phyloP scores from a whole-genome alignment of 2,888 invertebrate genomes.

The Timandra comae region DNA sequence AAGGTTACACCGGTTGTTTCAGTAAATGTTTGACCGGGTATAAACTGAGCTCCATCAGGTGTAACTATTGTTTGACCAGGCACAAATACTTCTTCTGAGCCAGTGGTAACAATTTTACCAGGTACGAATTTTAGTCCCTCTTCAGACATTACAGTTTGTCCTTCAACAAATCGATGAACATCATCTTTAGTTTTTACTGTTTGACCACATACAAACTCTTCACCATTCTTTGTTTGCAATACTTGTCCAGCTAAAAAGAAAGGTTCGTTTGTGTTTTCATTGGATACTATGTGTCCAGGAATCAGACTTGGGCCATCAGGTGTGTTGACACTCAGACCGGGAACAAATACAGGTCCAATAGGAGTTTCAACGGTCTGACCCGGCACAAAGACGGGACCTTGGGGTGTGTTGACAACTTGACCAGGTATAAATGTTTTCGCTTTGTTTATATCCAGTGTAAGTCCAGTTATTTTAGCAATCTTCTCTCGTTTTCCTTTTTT shows the following conservation, averaged over 20 bases:
- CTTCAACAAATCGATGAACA: constrained; percentile 74
- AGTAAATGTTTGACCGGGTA: constrained; percentile 79
- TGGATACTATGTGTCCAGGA: constrained; percentile 82
- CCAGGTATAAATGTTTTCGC: constrained; percentile 83
- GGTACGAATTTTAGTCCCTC: constrained; percentile 80
- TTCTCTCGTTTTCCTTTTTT: constrained; percentile 76
- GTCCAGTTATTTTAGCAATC: constrained; percentile 79
- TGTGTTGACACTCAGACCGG: constrained; percentile 83
- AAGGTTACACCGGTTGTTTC: constrained; percentile 71
- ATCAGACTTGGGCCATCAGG: constrained; percentile 81
- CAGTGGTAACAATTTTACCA: constrained; percentile 72
- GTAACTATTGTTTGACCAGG: constrained; percentile 79
- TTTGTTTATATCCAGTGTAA: constrained; percentile 80
- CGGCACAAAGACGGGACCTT: constrained; percentile 83
- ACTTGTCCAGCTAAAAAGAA: constrained; percentile 84
- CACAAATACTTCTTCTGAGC: constrained; percentile 71
- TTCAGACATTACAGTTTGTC: constrained; percentile 78
- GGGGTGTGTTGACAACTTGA: constrained; percentile 82
- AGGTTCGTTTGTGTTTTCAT: constrained; percentile 74
- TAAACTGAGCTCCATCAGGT: constrained; percentile 77
- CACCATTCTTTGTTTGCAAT: constrained; percentile 73
- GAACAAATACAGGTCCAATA: constrained; percentile 81
- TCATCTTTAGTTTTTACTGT: constrained; percentile 76
- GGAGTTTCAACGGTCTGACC: constrained; percentile 85
- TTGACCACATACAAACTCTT: constrained; percentile 80